Base-by-base conservation (phyloP, 2,888 invertebrate genomes). In the Polydrusus pterygomalis region DNA sequence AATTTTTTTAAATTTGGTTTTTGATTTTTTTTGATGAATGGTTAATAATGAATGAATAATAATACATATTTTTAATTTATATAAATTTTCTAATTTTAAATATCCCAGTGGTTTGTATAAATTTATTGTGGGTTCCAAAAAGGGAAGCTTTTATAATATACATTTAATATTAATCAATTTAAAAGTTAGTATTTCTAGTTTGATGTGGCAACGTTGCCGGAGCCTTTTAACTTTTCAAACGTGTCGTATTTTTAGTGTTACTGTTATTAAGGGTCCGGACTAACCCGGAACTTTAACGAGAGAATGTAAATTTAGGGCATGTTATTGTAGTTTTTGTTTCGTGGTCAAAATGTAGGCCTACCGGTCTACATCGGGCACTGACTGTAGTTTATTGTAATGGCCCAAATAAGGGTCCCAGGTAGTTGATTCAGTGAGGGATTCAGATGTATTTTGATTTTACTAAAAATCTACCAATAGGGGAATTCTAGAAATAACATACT, bases 241-340 rank as follows among this genome's bases (percentile, higher is more conserved):
- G 45, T 15, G n/a, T 18, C 43, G 40, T 64, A 40, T 68, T 56
- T 71, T 71, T 71, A 71, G 49, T 51, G 71, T 63, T 63, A 70
- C 62, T 60, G 30, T 30, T 70, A 62, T 62, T 70, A 7, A 18
- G 60, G 72, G 65, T 72, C 58, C 38, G 47, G 47, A 65, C n/a
- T 47, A 58, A 47, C 34, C 51, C 58, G 56, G 13, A 67, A 65
- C 60, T 65, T 54, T 34, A 67, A 65, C 40, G 38, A 30, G 17
- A 10, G 20, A 40, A 65, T 58, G 67, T 73, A 73, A 73, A 73
- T 73, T 67, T 17, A 20, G 67, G 60, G 45, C n/a, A 60, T 58
- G 40, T 49, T 34, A 34, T 34, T 34, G 67, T 67, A 58, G 65
- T 73, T 73, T 71, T 64, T 64, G 64, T 64, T 54, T 17, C 62